phyloP scores from a whole-genome alignment of 2,888 invertebrate genomes.

The Tetragonula carbonaria region DNA sequence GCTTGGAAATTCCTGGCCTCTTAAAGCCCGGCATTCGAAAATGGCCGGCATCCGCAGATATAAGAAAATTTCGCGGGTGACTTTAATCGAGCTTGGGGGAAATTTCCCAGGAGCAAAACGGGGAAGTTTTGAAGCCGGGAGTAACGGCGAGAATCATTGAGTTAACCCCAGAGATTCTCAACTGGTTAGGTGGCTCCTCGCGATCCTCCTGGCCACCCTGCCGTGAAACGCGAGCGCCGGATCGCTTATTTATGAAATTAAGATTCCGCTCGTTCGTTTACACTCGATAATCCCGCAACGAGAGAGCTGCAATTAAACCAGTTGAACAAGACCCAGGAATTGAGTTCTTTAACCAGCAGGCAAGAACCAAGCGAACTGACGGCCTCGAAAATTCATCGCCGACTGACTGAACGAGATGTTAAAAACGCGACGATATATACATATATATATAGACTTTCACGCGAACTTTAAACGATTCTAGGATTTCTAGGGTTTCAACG shows the following conservation, averaged over 20 bases:
- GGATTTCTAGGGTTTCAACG: neutral
- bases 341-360: too few species aligned
- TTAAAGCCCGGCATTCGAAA: conserved; percentile 12
- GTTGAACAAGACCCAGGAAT: too few species aligned
- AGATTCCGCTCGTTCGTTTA: neutral
- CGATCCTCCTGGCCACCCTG: neutral
- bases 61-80: conserved; percentile 27
- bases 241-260: conserved; percentile 9
- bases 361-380: too few species aligned
- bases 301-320: neutral
- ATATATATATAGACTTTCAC: too few species aligned
- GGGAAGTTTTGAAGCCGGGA: conserved; percentile 8
- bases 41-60: conserved; percentile 8
- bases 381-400: too few species aligned
- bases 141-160: conserved; percentile 33
- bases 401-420: too few species aligned
- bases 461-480: too few species aligned
- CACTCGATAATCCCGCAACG: neutral
- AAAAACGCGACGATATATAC: too few species aligned
- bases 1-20: neutral
- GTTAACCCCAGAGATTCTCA: conserved; percentile 19
- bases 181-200: neutral
- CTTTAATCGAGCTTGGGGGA: conserved; percentile 25
- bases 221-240: neutral
- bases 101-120: conserved; percentile 26